phyloP scores from a whole-genome alignment of 2,888 invertebrate genomes.

The Leucophora obtusa region DNA sequence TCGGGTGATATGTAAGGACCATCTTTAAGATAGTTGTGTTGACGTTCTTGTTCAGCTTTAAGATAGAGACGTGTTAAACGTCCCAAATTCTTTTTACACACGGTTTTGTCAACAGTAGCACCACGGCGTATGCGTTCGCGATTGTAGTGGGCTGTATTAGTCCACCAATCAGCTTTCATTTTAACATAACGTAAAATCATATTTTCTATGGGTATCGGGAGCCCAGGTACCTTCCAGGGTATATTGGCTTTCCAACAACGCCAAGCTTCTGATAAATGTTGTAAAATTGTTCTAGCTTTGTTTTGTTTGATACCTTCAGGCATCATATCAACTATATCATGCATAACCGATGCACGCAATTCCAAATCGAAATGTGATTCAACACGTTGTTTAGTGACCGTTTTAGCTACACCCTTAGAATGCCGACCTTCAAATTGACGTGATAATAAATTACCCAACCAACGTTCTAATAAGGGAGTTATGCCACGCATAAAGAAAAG shows the following conservation, averaged over 20 bases:
- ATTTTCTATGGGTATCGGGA: constrained; percentile 99
- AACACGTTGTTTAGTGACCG: constrained; percentile 99
- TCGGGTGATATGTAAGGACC: constrained; percentile 99
- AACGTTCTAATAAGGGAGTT: constrained; percentile 97
- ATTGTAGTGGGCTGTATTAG: constrained; percentile 99
- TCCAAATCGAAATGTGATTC: constrained; percentile 99
- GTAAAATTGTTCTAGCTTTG: constrained; percentile 98
- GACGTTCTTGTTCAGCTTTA: constrained; percentile 98
- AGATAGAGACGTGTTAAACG: constrained; percentile 97
- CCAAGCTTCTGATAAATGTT: constrained; percentile 99
- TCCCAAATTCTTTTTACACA: constrained; percentile 99
- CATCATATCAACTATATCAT: constrained; percentile 99
- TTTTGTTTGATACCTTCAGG: constrained; percentile 99
- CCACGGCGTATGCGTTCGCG: constrained; percentile 98
- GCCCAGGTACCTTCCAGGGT: constrained; percentile 99
- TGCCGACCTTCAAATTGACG: constrained; percentile 99
- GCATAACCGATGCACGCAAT: constrained; percentile 96
- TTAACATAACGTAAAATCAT: constrained; percentile 99
- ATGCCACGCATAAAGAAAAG: constrained; percentile 99
- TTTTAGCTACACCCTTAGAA: constrained; percentile 99
- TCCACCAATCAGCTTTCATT: constrained; percentile 99
- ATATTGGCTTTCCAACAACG: constrained; percentile 99
- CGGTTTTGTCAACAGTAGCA: constrained; percentile 99
- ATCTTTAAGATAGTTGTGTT: constrained; percentile 99
- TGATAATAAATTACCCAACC: constrained; percentile 99